phyloP scores from a whole-genome alignment of 2,888 invertebrate genomes.

The Barypeithes pellucidus region DNA sequence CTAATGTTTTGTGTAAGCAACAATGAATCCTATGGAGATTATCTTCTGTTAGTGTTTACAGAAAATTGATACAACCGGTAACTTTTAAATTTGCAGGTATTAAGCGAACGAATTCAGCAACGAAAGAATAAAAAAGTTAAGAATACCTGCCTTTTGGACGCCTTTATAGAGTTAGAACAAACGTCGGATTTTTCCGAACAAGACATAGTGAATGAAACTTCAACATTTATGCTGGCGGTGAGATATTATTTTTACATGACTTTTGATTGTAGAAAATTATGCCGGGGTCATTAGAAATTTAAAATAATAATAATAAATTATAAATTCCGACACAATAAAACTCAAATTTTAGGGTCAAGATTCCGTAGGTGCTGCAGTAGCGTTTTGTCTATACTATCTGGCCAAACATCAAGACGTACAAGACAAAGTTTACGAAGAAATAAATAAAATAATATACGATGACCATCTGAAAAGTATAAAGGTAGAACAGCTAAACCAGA shows the following conservation, averaged over 20 bases:
- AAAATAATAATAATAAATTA: neutral
- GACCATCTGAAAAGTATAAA: conserved; percentile 68
- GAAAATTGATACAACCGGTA: neutral
- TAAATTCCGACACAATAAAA: neutral
- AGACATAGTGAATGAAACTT: conserved; percentile 76
- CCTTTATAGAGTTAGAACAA: conserved; percentile 73
- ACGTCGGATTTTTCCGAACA: conserved; percentile 71
- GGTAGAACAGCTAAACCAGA: conserved; percentile 75
- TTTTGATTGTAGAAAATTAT: no score
- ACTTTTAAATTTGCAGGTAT: conserved; percentile 11
- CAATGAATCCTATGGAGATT: no score
- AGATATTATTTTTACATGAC: conserved; percentile 50
- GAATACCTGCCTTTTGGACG: conserved; percentile 69
- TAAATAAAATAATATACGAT: conserved; percentile 71
- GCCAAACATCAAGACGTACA: conserved; percentile 74
- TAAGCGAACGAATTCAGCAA: conserved; percentile 17
- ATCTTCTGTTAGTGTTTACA: neutral
- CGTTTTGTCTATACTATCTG: conserved; percentile 74
- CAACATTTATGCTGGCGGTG: conserved; percentile 77
- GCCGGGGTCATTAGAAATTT: neutral
- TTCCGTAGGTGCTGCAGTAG: conserved; percentile 75
- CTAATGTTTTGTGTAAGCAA: no score
- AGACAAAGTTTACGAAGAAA: conserved; percentile 71
- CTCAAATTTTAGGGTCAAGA: conserved; percentile 73
- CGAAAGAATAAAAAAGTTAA: conserved; percentile 1